Base-by-base conservation (phyloP, 2,888 invertebrate species). In the Agrotis ipsilon region DNA sequence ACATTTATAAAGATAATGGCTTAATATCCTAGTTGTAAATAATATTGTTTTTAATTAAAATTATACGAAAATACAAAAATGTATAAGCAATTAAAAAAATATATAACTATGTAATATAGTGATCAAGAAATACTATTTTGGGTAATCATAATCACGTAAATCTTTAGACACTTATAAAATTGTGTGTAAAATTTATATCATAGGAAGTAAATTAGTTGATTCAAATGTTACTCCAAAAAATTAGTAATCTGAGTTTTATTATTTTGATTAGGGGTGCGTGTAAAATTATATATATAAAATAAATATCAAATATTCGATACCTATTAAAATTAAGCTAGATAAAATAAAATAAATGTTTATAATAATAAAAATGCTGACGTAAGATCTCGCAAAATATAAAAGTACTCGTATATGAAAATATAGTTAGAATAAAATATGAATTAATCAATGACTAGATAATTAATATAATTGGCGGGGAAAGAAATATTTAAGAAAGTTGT, bases 341-440 rank as follows among this genome's bases (percentile, higher is more conserved):
- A 32, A 9, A 51, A 9, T 32, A 32, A 3, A 60, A 70, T 51
- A 19, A 16, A 16, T n/a, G 13, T 48, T 48, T 21, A 18, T 48
- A 27, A 48, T n/a, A n/a, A 54, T 72, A 16, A 18, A 3, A 39
- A 46, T 46, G 27, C 24, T 48, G 43, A n/a, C 21, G 24, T n/a
- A 49, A 63, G 19, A 64, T 57, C 45, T 64, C 18, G 14, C 14
- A 45, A 49, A 49, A 55, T 21, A 18, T 19, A 21, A 11, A 39
- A 39, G 27, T 13, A 68, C 11, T 21, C n/a, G n/a, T 45, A 39
- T 52, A 54, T n/a, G 1, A 46, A 54, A 48, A 64, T 57, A 32
- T 72, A 32, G 48, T 72, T 48, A 72, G 19, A 55, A n/a, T 19
- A 13, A 64, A 65, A 46, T 5, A 64, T 72, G 39, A 39, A 63